Evolutionary conservation across 2,888 invertebrate genomes (phyloP).

Genomic region (Synanthedon formicaeformis): DNA sequence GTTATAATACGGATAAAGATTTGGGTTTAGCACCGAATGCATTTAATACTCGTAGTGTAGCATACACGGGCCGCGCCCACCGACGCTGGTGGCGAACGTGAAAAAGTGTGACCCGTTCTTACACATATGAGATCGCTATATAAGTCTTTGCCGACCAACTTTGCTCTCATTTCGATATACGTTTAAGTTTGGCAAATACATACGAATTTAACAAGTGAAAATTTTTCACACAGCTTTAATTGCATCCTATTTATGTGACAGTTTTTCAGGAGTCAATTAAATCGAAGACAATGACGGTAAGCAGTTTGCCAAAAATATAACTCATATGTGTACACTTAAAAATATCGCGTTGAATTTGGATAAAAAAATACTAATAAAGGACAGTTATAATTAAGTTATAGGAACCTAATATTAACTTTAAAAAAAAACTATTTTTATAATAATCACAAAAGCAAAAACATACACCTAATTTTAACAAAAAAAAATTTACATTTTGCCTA

Average conservation of each 20-base stretch:
- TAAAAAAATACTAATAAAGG: no score
- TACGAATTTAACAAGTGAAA: slow-evolving; percentile 23
- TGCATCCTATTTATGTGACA: neutral
- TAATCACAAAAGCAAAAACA: no score
- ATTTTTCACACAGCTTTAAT: neutral
- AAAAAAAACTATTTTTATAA: no score
- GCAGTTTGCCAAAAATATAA: neutral
- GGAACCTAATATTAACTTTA: no score
- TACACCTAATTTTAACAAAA: no score
- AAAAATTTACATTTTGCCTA: no score
- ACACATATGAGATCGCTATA: slow-evolving; percentile 68
- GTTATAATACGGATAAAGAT: neutral
- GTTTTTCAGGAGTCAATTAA: neutral
- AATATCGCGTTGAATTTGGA: no score
- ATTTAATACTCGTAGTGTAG: neutral
- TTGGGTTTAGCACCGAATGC: neutral
- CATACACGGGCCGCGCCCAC: slow-evolving; percentile 49
- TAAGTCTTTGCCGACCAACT: slow-evolving; percentile 58
- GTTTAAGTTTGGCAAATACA: slow-evolving; percentile 61
- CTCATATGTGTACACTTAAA: no score
- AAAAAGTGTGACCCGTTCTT: slow-evolving; percentile 67
- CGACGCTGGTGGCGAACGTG: slow-evolving; percentile 49
- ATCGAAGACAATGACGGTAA: slow-evolving; percentile 5
- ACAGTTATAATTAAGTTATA: no score
- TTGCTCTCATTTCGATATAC: slow-evolving; percentile 68